Evolutionary conservation across 2,113 vertebrate genomes (phyloP).

Genomic region (Dasyprocta punctata): DNA sequence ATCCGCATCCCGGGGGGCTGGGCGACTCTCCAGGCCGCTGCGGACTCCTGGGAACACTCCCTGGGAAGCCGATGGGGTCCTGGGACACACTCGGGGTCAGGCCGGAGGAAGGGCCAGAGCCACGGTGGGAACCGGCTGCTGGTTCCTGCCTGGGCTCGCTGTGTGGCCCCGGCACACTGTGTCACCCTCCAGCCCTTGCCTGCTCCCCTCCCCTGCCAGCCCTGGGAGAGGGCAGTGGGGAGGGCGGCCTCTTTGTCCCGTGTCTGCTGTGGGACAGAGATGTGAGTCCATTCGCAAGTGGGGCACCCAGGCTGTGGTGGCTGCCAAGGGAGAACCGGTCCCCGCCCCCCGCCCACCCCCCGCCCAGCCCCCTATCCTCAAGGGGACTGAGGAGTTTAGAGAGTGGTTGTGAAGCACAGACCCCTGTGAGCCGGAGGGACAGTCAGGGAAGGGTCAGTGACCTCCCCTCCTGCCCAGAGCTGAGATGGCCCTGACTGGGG

Average conservation of each 20-base stretch:
- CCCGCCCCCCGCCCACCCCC: fast-evolving
- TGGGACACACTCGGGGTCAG: neutral
- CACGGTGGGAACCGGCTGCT: neutral
- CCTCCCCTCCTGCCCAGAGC: neutral
- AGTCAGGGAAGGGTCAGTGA: neutral
- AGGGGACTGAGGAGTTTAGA: neutral
- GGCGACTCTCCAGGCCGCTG: neutral
- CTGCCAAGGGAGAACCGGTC: fast-evolving
- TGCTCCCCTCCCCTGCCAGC: neutral
- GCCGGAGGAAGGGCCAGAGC: neutral
- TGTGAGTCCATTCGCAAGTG: neutral
- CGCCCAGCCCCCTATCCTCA: fast-evolving
- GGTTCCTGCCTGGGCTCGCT: neutral
- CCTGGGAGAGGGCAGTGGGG: neutral
- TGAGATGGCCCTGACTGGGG: neutral
- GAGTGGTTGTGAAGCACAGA: neutral
- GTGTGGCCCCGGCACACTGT: neutral
- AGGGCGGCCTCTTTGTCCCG: neutral
- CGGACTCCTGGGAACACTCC: slow-evolving; percentile 4
- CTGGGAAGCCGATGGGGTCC: neutral
- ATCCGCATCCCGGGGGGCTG: neutral
- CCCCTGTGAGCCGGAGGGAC: neutral
- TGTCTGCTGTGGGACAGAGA: neutral
- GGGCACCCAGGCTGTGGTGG: neutral
- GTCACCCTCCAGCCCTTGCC: neutral